Percentiles rank a stretch among this genome's conserved stretches.
Conservation (phyloP, 1,140 invertebrate genomes). For the Solenopsis invicta region DNA sequence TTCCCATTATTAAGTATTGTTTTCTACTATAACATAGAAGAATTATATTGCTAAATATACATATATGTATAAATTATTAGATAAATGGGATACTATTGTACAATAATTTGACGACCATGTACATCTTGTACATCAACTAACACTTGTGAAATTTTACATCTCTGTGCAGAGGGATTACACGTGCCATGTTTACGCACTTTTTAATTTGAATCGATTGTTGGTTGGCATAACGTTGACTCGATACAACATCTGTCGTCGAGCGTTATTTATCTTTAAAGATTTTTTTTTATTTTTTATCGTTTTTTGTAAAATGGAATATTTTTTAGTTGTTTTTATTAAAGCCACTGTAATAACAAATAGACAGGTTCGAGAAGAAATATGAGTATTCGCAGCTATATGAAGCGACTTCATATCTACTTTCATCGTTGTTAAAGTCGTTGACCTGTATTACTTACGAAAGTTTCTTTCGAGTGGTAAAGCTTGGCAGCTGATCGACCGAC, state of each 20-base stretch:
- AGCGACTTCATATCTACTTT: not conserved
- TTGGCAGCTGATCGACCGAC: slow-evolving; percentile 51
- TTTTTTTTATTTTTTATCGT: not conserved
- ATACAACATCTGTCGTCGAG: not conserved
- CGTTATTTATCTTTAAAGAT: not conserved
- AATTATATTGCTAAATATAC: not conserved
- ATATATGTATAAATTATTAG: not conserved
- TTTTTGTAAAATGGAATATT: not conserved
- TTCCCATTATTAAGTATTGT: not conserved
- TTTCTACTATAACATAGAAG: not conserved
- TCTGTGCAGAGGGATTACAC: not conserved
- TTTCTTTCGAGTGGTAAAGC: slow-evolving; percentile 60
- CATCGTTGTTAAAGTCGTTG: slow-evolving; percentile 46
- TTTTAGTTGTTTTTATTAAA: slow-evolving; percentile 3
- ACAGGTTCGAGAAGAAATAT: not conserved
- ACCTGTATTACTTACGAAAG: slow-evolving; percentile 58
- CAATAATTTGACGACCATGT: too few species aligned
- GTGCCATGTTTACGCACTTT: not conserved
- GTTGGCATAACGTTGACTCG: not conserved
- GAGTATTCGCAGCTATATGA: not conserved
- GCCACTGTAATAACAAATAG: not conserved
- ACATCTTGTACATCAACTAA: not conserved
- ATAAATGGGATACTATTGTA: not conserved
- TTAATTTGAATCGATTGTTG: not conserved
- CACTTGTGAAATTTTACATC: not conserved